A percentile compares a stretch with the other conserved stretches of the same genome.
Conservation (phyloP, 2,797 vertebrate species). For the Sebastes cheni region DNA sequence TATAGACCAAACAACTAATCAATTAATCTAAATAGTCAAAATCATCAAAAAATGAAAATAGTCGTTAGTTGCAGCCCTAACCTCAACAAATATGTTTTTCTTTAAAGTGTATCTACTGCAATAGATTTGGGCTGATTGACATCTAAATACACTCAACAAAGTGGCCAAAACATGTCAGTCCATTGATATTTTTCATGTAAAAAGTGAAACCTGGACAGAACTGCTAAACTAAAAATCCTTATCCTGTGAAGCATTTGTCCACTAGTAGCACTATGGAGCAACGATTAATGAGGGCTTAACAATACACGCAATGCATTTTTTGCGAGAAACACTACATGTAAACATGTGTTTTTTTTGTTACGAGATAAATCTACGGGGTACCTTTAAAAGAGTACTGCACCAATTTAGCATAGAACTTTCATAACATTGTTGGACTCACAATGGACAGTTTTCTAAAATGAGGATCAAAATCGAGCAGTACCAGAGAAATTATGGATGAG, state of each 20-base stretch:
- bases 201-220: not conserved
- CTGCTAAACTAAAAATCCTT: not conserved
- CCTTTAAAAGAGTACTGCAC: not conserved
- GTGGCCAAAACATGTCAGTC: not conserved
- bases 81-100: not conserved
- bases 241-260: not conserved
- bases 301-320: too few species aligned
- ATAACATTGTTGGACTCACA: not conserved
- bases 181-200: not conserved
- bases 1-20: too few species aligned
- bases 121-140: not conserved
- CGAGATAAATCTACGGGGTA: not conserved
- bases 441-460: not conserved
- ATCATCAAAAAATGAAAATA: too few species aligned
- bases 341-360: not conserved
- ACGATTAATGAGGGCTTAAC: not conserved
- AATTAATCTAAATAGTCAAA: too few species aligned
- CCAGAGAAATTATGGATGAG: not conserved
- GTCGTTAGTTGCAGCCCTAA: too few species aligned
- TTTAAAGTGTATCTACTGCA: not conserved
- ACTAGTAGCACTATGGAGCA: too few species aligned
- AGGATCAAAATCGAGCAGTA: not conserved
- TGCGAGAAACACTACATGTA: not conserved
- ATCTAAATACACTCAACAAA: not conserved
- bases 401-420: not conserved